Evolutionary conservation across 2,113 vertebrate species (phyloP).

Genomic region (Rhinoderma darwinii): DNA sequence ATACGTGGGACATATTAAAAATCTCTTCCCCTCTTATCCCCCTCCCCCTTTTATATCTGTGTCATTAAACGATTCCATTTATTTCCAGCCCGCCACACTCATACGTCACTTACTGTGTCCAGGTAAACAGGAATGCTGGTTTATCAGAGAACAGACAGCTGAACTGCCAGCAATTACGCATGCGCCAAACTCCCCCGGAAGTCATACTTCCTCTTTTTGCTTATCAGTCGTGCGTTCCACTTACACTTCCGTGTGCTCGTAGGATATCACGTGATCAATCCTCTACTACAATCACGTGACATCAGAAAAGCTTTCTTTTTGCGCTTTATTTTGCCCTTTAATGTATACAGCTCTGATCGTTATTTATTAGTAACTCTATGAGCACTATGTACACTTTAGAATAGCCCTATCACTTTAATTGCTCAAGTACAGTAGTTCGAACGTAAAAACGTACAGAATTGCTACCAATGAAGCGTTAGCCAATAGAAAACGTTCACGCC

Average conservation of each 20-base stretch:
- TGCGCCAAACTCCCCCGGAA: slow-evolving; percentile 1
- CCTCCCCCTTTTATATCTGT: background rate
- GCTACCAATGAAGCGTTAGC: background rate
- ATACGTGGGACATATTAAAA: no score
- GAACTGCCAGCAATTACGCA: background rate
- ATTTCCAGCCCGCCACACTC: background rate
- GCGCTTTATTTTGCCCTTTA: background rate
- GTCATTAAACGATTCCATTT: no score
- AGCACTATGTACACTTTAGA: background rate
- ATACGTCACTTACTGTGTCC: slow-evolving; percentile 40
- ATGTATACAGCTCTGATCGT: background rate
- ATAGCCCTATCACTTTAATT: background rate
- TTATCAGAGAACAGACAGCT: background rate
- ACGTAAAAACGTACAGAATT: background rate
- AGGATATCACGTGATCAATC: background rate
- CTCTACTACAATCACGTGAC: background rate
- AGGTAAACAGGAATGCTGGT: background rate
- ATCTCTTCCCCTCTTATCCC: background rate
- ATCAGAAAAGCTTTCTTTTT: background rate
- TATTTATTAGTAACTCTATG: background rate
- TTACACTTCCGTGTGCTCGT: background rate
- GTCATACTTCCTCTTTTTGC: background rate
- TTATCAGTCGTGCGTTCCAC: background rate
- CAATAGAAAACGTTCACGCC: background rate
- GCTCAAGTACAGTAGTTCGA: background rate